These are phyloP conservation scores for Eulithis prunata DNA, from an alignment of 2,888 invertebrate species.

Conservation along the genomic window DNA sequence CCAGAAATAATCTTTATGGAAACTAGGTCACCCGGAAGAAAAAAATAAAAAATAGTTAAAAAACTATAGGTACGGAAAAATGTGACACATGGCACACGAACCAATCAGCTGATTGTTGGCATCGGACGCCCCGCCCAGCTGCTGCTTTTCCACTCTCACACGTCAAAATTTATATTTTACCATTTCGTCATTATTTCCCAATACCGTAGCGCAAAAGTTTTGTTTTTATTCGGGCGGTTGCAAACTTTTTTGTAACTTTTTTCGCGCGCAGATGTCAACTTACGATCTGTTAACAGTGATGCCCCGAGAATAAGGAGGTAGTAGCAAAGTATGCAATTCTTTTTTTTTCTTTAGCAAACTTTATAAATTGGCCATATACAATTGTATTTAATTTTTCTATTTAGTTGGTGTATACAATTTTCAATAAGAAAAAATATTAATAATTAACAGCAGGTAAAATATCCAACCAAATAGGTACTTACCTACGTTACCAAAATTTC, in stretches of 20 bases:
- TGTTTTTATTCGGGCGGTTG: constrained; percentile 31
- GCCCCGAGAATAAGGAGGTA: constrained; percentile 17
- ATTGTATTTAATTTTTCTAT: too few species aligned
- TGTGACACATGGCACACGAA: constrained; percentile 72
- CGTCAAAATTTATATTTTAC: constrained; percentile 70
- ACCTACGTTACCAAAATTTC: too few species aligned
- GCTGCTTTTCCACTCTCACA: constrained; percentile 74
- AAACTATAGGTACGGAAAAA: constrained; percentile 77
- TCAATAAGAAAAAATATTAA: too few species aligned
- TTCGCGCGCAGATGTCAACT: background rate
- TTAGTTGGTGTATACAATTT: too few species aligned
- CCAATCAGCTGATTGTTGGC: constrained; percentile 80
- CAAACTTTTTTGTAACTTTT: constrained; percentile 43
- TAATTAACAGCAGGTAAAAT: too few species aligned
- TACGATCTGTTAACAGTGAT: constrained; percentile 13
- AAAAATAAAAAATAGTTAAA: constrained; percentile 52
- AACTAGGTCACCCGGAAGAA: constrained; percentile 37
- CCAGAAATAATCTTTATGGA: constrained; percentile 5
- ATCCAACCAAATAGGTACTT: too few species aligned
- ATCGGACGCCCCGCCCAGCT: constrained; percentile 73
- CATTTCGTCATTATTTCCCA: constrained; percentile 57
- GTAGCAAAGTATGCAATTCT: background rate
- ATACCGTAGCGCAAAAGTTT: constrained; percentile 34
- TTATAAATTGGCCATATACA: too few species aligned
- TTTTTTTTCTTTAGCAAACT: too few species aligned